Evolutionary conservation across 1,140 invertebrate species (phyloP).

Genomic region (Bombus balteatus): DNA sequence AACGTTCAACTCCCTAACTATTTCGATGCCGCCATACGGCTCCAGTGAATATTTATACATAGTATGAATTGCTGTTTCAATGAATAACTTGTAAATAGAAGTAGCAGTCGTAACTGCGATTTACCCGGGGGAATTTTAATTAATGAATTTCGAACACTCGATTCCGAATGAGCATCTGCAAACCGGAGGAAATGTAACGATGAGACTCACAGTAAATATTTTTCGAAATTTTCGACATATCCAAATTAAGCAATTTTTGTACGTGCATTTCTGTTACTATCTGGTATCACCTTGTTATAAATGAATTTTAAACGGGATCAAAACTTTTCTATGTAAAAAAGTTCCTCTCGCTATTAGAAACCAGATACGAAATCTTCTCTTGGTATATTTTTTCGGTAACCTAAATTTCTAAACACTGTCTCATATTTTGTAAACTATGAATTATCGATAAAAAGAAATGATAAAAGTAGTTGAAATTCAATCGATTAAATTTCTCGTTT

Average conservation of each 20-base stretch:
- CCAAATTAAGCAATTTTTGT: no score
- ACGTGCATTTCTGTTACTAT: no score
- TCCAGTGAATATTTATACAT: background rate
- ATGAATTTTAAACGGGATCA: no score
- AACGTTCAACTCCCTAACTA: constrained; percentile 8
- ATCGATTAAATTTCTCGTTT: background rate
- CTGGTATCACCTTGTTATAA: no score
- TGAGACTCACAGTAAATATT: background rate
- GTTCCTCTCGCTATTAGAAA: no score
- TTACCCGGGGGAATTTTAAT: background rate
- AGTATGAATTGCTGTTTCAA: background rate
- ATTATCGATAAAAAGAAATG: background rate
- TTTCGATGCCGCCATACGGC: background rate
- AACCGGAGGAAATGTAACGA: background rate
- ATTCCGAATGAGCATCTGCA: background rate
- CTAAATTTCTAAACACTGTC: background rate
- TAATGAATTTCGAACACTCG: background rate
- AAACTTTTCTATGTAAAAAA: no score
- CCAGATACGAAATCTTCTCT: no score
- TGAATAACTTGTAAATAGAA: background rate
- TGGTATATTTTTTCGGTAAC: background rate
- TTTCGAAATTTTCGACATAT: background rate
- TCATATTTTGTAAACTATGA: background rate
- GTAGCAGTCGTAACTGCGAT: background rate
- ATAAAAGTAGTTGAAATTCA: background rate